phyloP scores from a whole-genome alignment of 2,797 vertebrate species.

The Podargus strigoides region DNA sequence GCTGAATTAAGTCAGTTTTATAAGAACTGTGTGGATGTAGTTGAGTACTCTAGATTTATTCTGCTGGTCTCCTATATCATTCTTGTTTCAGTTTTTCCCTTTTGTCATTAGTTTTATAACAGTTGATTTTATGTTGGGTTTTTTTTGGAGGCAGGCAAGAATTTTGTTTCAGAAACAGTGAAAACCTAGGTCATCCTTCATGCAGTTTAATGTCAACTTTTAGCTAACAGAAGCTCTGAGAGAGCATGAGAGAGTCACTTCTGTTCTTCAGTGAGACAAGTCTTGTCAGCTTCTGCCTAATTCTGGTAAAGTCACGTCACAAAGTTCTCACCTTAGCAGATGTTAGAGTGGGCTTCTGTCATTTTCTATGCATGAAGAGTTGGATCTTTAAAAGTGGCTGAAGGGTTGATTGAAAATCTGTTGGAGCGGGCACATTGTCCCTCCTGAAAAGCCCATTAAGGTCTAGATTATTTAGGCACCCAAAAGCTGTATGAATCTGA shows the following conservation, averaged over 20 bases:
- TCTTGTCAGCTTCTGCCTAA: background rate
- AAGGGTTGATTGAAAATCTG: background rate
- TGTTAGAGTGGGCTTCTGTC: background rate
- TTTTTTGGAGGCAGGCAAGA: background rate
- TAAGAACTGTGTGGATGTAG: background rate
- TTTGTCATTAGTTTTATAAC: background rate
- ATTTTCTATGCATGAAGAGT: background rate
- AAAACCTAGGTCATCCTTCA: background rate
- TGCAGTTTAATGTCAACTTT: background rate
- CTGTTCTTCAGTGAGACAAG: background rate
- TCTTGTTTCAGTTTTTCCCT: background rate
- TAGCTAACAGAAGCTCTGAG: background rate
- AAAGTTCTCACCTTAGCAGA: background rate
- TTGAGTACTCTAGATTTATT: background rate
- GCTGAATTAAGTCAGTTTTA: background rate
- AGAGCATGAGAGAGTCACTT: background rate
- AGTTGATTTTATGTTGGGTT: background rate
- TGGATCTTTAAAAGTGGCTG: background rate
- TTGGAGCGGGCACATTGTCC: background rate
- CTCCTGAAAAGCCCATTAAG: background rate
- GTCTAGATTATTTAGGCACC: background rate
- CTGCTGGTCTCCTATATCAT: background rate
- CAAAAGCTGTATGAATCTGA: background rate
- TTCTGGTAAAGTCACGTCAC: background rate
- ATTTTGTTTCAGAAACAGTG: background rate